Base-by-base conservation (phyloP, 1,140 invertebrate species). In the Drosophila bifasciata region DNA sequence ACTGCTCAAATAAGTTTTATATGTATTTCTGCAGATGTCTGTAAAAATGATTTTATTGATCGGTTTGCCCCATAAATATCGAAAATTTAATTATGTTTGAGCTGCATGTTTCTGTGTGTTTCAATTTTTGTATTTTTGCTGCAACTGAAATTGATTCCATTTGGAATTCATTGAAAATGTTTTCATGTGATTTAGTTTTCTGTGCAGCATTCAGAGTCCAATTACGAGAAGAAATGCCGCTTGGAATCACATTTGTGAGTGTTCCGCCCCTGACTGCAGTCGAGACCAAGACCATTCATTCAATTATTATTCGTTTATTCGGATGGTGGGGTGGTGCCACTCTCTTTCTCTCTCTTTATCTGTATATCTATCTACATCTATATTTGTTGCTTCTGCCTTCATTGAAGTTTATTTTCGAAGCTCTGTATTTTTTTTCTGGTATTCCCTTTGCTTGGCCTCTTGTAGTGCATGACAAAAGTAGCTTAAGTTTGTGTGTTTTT, bases 391-490 rank as follows among this genome's bases (percentile, higher is more conserved):
- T 36, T 11, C 32, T 13, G 32, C 32, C 32, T 36, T 13, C 32
- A 36, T 36, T 36, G 32, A 36, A 36, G 4, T 36, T 36, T 13
- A 41, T 40, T 53, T 32, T 16, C 43, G 16, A 41, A 15, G 43
- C 36, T 44, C 28, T n/a, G 41, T n/a, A 43, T 43, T 11, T 25
- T 11, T 25, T 36, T 16, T 8, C 19, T 25, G 25, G 32, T 39
- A 50, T 44, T 40, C 43, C 25, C 17, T 52, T 16, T n/a, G 7
- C 41, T 39, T 23, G 21, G 58, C 23, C 36, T 19, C 49, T 15
- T 23, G 32, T 68, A 39, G 66, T 68, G 11, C 32, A 68, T 68
- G 66, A 69, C 66, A 69, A 69, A 69, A 69, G 66, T 69, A 68
- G 66, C 66, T 68, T 56, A 69, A 56, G 63, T 53, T 68, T 61